These are phyloP conservation scores for Netelia inedita DNA, from an alignment of 2,888 invertebrate genomes.

Conservation along the genomic window DNA sequence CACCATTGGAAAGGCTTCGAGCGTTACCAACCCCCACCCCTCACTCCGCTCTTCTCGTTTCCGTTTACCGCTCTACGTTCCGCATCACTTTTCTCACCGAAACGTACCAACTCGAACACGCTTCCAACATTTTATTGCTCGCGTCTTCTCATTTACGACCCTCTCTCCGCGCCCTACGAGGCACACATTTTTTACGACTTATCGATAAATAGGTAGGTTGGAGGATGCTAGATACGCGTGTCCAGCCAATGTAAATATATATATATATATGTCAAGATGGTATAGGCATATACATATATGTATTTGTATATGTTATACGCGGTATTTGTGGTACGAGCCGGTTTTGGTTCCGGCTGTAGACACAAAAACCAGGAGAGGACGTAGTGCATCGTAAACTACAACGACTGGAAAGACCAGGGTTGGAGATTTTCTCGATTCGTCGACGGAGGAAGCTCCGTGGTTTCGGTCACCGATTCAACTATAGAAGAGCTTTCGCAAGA, in stretches of 20 bases:
- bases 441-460: slow-evolving; percentile 41
- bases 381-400: slow-evolving; percentile 43
- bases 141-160: slow-evolving; percentile 73
- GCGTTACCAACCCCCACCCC: not conserved
- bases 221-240: not conserved
- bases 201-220: slow-evolving; percentile 73
- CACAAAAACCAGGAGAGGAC: slow-evolving; percentile 8
- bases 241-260: not conserved
- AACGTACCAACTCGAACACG: slow-evolving; percentile 28
- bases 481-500: slow-evolving; percentile 15
- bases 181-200: slow-evolving; percentile 70
- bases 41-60: not conserved
- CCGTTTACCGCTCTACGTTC: slow-evolving; percentile 13
- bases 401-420: not conserved
- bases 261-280: not conserved
- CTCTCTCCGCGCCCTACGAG: slow-evolving; percentile 65
- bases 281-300: not conserved
- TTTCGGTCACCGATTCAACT: not conserved
- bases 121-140: slow-evolving; percentile 71
- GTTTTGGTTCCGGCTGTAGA: slow-evolving; percentile 8
- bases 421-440: slow-evolving; percentile 26
- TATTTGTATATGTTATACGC: not conserved
- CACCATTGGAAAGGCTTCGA: not conserved
- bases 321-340: slow-evolving; percentile 2
- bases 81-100: slow-evolving; percentile 48